Conservation (phyloP, 1,140 invertebrate species). For the Drosophila miranda region DNA sequence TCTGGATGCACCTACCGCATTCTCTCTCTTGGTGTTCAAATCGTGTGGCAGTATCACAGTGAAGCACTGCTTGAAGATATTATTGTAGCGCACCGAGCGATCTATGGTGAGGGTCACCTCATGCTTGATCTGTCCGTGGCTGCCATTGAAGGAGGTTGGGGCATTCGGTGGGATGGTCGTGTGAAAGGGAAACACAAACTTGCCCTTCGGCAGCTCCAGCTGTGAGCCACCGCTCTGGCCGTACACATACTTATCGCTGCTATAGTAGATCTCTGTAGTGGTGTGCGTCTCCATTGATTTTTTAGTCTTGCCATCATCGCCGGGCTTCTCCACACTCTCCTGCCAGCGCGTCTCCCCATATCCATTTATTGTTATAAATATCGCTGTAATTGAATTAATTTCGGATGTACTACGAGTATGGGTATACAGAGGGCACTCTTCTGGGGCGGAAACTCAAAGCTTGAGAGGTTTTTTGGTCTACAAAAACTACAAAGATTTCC, state of each 20-base stretch:
- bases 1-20: conserved; percentile 37
- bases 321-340: conserved; percentile 83
- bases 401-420: conserved; percentile 36
- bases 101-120: conserved; percentile 87
- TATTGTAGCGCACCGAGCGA: conserved; percentile 89
- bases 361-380: conserved; percentile 85
- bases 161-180: conserved; percentile 84
- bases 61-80: conserved; percentile 88
- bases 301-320: conserved; percentile 81
- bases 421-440: neutral
- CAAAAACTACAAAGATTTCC: no score
- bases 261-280: conserved; percentile 66
- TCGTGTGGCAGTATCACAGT: conserved; percentile 89
- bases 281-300: conserved; percentile 66
- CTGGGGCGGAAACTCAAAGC: no score
- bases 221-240: conserved; percentile 82
- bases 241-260: conserved; percentile 68
- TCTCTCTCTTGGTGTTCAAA: conserved; percentile 85
- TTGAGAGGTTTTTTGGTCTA: no score
- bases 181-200: conserved; percentile 85
- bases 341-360: conserved; percentile 85
- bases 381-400: conserved; percentile 82
- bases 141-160: conserved; percentile 88
- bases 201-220: conserved; percentile 84
- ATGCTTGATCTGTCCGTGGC: conserved; percentile 87